Conservation (phyloP, 2,888 invertebrate genomes). For the Andrena camellia region DNA sequence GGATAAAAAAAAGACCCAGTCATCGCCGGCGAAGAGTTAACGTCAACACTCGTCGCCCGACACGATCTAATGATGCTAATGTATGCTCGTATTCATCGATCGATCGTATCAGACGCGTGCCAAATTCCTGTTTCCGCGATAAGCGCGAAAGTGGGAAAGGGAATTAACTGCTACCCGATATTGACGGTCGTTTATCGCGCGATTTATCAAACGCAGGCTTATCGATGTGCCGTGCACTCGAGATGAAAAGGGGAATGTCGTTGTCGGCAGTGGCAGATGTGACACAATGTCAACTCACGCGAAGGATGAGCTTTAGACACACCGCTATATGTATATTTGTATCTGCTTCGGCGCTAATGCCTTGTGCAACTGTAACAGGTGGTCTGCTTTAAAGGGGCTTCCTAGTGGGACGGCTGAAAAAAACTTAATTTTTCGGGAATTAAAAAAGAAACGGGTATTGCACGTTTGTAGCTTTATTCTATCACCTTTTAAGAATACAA, state of each 20-base stretch:
- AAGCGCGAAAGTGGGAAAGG: conserved; percentile 33
- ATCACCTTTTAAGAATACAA: too few relatives aligned
- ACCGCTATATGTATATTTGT: conserved; percentile 72
- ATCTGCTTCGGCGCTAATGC: conserved; percentile 80
- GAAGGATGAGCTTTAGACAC: conserved; percentile 75
- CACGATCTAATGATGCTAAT: background rate
- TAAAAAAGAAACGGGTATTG: too few relatives aligned
- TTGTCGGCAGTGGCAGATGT: conserved; percentile 70
- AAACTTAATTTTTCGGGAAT: too few relatives aligned
- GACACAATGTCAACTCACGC: conserved; percentile 77
- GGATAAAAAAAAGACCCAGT: too few relatives aligned
- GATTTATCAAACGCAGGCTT: conserved; percentile 81
- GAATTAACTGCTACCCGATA: conserved; percentile 63
- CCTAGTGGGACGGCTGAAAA: too few relatives aligned
- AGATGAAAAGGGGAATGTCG: conserved; percentile 44
- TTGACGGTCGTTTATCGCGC: conserved; percentile 80
- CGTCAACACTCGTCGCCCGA: too few relatives aligned
- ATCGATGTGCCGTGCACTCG: conserved; percentile 69
- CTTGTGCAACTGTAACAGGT: conserved; percentile 71
- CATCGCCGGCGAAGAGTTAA: too few relatives aligned
- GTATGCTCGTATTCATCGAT: background rate
- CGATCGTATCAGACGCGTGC: conserved; percentile 34
- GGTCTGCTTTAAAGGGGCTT: too few relatives aligned
- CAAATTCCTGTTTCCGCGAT: conserved; percentile 49
- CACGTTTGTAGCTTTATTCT: too few relatives aligned